Evolutionary conservation across 1,140 invertebrate species (phyloP), one percentile per base, ranked within the genome.

Genomic region (Drosophila pruinosa): DNA sequence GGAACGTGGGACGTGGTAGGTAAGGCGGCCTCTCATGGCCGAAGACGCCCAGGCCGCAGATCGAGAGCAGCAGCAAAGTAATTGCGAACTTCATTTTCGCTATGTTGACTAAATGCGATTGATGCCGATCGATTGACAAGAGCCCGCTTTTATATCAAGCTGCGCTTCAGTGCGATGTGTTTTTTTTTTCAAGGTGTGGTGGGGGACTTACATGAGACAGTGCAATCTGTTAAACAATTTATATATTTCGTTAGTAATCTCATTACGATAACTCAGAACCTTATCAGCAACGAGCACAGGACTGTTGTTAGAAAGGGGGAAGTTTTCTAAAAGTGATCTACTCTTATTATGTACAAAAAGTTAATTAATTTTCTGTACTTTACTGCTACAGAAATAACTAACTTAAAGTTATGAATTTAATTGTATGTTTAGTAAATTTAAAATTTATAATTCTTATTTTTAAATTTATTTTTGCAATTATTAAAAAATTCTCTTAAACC

Each of bases 1-100:
- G 10, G 26, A 58, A 45, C 2, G 39, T 45, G 0, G 41, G 56
- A 0, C 41, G 6, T 12, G 56, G 26, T 0, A 43, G 56, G 19
- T 58, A 58, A 21, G 56, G 26, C 0, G 56, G 56, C 6, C 14
- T 59, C 5, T 62, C 47, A 10, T 45, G n/a, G 0, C 15, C 63
- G 1, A 22, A 58, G 12, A 45, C 10, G 10, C n/a, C 47, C 28
- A 69, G 7, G 4, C 17, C 57, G 15, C 14, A 53, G 21, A 69
- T 36, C 7, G 47, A 26, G 1, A 68, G 6, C 17, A 68, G 56
- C 4, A 68, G 26, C 1, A 68, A 7, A 10, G 31, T 7, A 34
- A 68, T 61, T 52, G 56, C 6, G 26, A 24, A 53, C 36, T 61
- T 61, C 56, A 68, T 68, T 45, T 2, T 68, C 2, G 14, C 15